Percentiles rank a stretch among this genome's conserved stretches.
These are phyloP conservation scores for Elgaria multicarinata DNA, from an alignment of 2,113 vertebrate genomes.

Conservation along the genomic window DNA sequence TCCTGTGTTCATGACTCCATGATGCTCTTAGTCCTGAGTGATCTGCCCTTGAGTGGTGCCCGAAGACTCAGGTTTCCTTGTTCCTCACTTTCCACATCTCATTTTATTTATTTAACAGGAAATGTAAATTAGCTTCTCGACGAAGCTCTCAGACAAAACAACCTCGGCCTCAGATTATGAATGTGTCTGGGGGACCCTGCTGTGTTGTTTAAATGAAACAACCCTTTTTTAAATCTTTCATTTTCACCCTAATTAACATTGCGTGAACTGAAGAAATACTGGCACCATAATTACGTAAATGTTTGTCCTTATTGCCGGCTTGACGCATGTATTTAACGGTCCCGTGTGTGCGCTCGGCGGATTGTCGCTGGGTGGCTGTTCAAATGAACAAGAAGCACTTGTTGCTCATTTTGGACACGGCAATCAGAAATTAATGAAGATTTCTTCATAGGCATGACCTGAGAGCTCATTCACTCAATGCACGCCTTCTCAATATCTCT, in stretches of 20 bases:
- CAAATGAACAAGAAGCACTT: neutral
- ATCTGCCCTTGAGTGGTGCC: neutral
- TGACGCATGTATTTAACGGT: neutral
- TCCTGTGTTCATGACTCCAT: neutral
- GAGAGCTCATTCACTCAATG: neutral
- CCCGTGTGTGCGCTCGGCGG: too few relatives aligned
- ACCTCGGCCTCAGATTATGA: neutral
- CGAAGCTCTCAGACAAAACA: conserved; percentile 9
- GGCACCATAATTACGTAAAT: neutral
- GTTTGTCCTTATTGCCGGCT: neutral
- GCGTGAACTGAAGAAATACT: neutral
- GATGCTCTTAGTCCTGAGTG: neutral
- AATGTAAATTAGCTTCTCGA: conserved; percentile 1
- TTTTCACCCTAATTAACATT: conserved; percentile 28
- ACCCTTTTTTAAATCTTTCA: conserved; percentile 11
- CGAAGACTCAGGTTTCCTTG: neutral
- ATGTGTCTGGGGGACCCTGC: neutral
- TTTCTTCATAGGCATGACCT: neutral
- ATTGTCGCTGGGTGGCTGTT: neutral
- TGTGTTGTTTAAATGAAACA: conserved; percentile 26
- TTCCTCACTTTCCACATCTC: neutral
- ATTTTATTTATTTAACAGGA: conserved; percentile 11
- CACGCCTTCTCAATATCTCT: neutral
- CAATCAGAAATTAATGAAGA: neutral
- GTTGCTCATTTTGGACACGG: neutral